Percentiles rank a stretch among this genome's conserved stretches.
Evolutionary conservation across 2,797 vertebrate species (phyloP).

Genomic region (Argya squamiceps): DNA sequence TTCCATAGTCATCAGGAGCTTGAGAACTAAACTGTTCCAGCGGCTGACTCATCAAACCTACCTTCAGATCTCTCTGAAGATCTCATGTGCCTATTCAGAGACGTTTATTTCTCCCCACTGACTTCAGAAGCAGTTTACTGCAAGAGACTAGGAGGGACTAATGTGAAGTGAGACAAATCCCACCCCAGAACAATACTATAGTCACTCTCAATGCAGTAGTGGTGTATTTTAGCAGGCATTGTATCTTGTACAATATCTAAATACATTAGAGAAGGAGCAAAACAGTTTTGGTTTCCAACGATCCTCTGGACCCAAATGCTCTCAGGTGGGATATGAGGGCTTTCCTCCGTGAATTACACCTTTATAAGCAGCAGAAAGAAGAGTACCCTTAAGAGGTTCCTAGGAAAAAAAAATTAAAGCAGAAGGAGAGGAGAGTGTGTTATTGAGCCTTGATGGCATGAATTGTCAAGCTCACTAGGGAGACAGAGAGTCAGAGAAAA

Average conservation of each 20-base stretch:
- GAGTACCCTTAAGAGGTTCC: background rate
- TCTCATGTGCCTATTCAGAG: background rate
- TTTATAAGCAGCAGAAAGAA: background rate
- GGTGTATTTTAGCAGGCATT: background rate
- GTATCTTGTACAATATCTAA: background rate
- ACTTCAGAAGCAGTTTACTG: background rate
- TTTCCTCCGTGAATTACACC: background rate
- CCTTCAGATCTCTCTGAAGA: background rate
- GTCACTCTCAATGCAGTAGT: background rate
- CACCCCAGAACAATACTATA: background rate
- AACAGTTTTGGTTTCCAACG: background rate
- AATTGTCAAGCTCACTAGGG: background rate
- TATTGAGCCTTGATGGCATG: background rate
- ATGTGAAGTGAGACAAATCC: background rate
- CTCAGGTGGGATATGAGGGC: background rate
- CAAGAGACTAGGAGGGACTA: background rate
- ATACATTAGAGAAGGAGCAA: background rate
- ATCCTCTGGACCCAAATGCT: background rate
- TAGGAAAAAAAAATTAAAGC: background rate
- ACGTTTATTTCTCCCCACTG: background rate
- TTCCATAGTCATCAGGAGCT: background rate
- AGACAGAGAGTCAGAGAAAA: background rate
- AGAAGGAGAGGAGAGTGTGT: background rate
- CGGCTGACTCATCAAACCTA: background rate
- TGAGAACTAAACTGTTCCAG: background rate